Percentiles rank a stretch among this genome's conserved stretches.
Conservation (phyloP, 2,888 invertebrate genomes). For the Subacronicta megacephala region DNA sequence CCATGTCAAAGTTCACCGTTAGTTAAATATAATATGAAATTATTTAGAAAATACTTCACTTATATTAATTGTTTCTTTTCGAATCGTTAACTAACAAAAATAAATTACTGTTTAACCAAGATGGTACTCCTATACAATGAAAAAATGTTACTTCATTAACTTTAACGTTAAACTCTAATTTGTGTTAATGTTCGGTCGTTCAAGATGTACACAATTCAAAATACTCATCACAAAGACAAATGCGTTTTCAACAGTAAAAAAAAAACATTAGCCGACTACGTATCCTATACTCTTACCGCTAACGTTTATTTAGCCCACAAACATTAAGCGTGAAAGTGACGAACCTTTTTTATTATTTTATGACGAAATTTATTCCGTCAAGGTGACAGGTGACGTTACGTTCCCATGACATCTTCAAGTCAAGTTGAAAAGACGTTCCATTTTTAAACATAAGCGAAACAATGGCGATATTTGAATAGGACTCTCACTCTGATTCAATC, state of each 20-base stretch:
- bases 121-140: conserved; percentile 26
- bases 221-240: conserved; percentile 45
- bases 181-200: conserved; percentile 53
- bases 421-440: conserved; percentile 72
- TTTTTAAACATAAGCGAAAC: conserved; percentile 78
- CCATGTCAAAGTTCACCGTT: conserved; percentile 28
- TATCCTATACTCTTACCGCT: conserved; percentile 27
- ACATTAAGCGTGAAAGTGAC: conserved; percentile 38
- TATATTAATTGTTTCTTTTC: conserved; percentile 43
- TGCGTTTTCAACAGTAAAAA: conserved; percentile 36
- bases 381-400: conserved; percentile 66
- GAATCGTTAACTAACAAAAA: conserved; percentile 44
- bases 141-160: conserved; percentile 46
- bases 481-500: conserved; percentile 77
- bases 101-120: conserved; percentile 48
- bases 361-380: conserved; percentile 58
- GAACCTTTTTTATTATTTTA: conserved; percentile 25
- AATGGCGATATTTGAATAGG: conserved; percentile 80
- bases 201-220: conserved; percentile 34
- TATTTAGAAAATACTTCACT: conserved; percentile 19
- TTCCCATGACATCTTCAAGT: conserved; percentile 67
- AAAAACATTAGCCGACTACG: conserved; percentile 14
- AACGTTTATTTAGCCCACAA: conserved; percentile 38
- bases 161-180: conserved; percentile 47
- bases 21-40: conserved; percentile 20